Base-by-base conservation (phyloP, 2,888 invertebrate genomes). In the Falcaria lacertinaria region DNA sequence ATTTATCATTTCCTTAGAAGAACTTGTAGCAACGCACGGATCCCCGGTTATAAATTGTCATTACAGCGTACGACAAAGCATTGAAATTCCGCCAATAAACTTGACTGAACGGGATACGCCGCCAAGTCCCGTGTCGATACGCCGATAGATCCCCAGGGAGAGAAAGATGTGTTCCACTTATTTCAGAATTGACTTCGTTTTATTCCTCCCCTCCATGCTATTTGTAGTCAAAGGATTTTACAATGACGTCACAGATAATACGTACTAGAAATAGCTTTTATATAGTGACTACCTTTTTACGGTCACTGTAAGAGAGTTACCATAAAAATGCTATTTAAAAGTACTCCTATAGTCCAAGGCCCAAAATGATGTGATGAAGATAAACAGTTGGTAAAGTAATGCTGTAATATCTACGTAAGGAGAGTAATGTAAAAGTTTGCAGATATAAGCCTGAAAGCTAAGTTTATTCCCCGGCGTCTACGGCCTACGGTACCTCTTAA, bases 51-150 rank as follows among this genome's bases (percentile, higher is more conserved):
- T 75, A 77, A 76, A 77, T 77, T 70, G 69, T 62, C 64, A 66
- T 69, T 70, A 76, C 70, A 73, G 70, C 60, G 68, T 60, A 64
- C 69, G 73, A 77, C 74, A 74, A 77, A 74, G 71, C 74, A 74
- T 76, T 75, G 75, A 77, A 78, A 78, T 78, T 78, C 69, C 67
- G 57, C 71, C 77, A 77, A 78, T 78, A 77, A 79, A 75, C 64
- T 77, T 76, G 76, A 75, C 69, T 72, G 77, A 75, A 60, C 68
- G 68, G 61, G 63, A 71, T 64, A 60, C 60, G 58, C 62, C 61
- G 64, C 61, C 64, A 62, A 67, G 67, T 74, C 74, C 74, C 73
- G 61, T 67, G 76, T 71, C 76, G 69, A 70, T 72, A 68, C 65
- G 66, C 60, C 73, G 68, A 79, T 74, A 69, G 73, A 68, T 73